Evolutionary conservation across 2,888 invertebrate genomes (phyloP), one percentile per base, ranked within the genome.

Genomic region (Clepsis dumicolana): DNA sequence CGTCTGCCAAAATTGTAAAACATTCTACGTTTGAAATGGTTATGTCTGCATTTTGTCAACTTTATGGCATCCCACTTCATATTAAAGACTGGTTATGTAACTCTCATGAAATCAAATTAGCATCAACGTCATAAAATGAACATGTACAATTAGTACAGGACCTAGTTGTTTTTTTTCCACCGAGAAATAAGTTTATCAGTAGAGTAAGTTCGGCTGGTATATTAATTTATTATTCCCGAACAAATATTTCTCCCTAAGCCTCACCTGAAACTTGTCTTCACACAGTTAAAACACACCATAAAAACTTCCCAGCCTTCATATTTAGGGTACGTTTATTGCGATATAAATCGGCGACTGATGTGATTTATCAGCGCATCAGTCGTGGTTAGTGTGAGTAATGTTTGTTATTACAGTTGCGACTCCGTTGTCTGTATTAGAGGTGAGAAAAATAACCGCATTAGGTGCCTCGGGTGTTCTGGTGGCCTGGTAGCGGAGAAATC

Each of bases 291-390:
- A 57, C 82, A 77, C 80, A 78, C 78, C 78, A 87, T 88, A 89
- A 87, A 88, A 82, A 87, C 84, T 87, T 86, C 85, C 77, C 82
- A 83, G 82, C 79, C 77, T 77, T 80, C 82, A 86, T 82, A 90
- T 92, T 91, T 90, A 91, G 81, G 84, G 81, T 83, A 80, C 83
- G 87, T 91, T 91, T 92, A 92, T 87, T 86, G 88, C 91, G 83
- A 86, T 89, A 90, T 92, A 90, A 91, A 90, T 91, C 90, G 91
- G 88, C 83, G 85, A 86, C 80, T 89, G 88, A 90, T 91, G 88
- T 93, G 93, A 93, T 93, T 89, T 92, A 93, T 88, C 88, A 83
- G 81, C 85, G 82, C 93, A 93, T 93, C 93, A 91, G 80, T 93
- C 85, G 82, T 91, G 84, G 91, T 93, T 93, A 93, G 80, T 70